These are phyloP conservation scores for Catotricha subobsoleta DNA, from an alignment of 2,888 invertebrate species.

Conservation along the genomic window DNA sequence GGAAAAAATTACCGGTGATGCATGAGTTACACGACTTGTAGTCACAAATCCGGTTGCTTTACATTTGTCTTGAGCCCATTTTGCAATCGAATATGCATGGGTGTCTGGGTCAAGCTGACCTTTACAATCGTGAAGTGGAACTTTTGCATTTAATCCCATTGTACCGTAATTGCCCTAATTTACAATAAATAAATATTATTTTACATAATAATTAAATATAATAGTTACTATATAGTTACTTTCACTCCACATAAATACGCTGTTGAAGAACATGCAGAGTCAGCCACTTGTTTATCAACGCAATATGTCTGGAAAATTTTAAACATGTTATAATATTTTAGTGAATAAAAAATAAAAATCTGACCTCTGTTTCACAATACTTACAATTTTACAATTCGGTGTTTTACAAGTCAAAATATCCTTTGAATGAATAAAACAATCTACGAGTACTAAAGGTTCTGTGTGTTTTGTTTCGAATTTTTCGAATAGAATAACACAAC, in stretches of 20 bases:
- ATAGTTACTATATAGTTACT: no score
- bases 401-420: no score
- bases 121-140: constrained; percentile 39
- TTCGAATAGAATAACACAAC: no score
- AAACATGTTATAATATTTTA: neutral
- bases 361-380: no score
- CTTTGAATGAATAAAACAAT: no score
- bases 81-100: constrained; percentile 44
- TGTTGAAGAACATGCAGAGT: constrained; percentile 69
- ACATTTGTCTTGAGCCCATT: constrained; percentile 47
- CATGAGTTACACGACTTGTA: constrained; percentile 59
- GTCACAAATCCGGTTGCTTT: constrained; percentile 51
- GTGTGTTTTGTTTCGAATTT: no score
- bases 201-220: no score
- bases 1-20: no score
- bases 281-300: constrained; percentile 57
- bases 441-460: no score
- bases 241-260: constrained; percentile 66
- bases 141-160: constrained; percentile 46
- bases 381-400: no score
- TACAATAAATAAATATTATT: no score
- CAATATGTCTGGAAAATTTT: constrained; percentile 44
- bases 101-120: constrained; percentile 33
- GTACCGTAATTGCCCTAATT: constrained; percentile 48
- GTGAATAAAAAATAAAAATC: neutral